Percentiles rank a stretch among this genome's conserved stretches.
Evolutionary conservation across 2,797 vertebrate genomes (phyloP).

Genomic region (Cephalopachus bancanus): DNA sequence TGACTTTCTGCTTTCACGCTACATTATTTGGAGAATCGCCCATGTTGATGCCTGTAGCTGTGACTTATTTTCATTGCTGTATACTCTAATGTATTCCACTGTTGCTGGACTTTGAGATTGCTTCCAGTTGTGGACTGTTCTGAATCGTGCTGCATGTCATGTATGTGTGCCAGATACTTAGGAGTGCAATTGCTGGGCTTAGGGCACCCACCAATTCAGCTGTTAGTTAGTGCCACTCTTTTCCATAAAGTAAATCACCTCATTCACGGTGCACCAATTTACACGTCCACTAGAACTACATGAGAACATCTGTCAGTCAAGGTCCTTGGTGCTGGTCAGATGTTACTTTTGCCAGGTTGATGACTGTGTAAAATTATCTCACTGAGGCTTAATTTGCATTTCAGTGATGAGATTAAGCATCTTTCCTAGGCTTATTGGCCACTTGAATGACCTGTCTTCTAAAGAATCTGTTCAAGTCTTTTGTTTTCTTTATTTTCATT

Average conservation of each 20-base stretch:
- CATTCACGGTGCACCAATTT: fast-evolving
- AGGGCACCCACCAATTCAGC: background rate
- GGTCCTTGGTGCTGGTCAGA: background rate
- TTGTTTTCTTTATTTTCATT: slow-evolving; percentile 38
- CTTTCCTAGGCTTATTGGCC: background rate
- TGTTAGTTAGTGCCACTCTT: no score
- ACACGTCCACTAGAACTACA: background rate
- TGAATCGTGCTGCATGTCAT: background rate
- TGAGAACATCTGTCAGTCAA: background rate
- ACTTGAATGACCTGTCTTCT: background rate
- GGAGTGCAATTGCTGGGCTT: background rate
- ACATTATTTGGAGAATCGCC: background rate
- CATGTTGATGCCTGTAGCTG: fast-evolving
- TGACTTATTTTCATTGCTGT: background rate
- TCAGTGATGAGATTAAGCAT: background rate
- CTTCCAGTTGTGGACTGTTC: background rate
- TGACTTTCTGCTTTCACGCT: background rate
- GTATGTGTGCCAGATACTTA: no score
- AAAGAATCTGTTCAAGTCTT: background rate
- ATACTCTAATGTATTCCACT: background rate
- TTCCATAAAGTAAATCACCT: no score
- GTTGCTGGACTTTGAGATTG: background rate
- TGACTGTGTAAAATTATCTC: background rate
- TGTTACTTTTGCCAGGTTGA: background rate
- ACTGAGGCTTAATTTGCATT: background rate